These are phyloP conservation scores for Andrena fulva DNA, from an alignment of 2,888 invertebrate genomes.

Conservation along the genomic window DNA sequence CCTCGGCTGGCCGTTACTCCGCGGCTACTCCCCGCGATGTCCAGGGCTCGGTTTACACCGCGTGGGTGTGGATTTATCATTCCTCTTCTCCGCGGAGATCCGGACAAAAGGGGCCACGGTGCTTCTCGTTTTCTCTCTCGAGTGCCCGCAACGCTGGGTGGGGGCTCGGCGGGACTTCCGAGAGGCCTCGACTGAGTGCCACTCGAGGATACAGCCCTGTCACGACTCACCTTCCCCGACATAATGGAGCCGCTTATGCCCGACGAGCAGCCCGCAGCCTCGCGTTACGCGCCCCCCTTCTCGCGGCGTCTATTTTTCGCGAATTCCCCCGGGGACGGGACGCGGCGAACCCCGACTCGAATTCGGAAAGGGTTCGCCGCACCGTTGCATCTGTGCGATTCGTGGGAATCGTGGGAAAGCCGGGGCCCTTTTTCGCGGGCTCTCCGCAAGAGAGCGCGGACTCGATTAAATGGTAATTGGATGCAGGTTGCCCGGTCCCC, in stretches of 20 bases:
- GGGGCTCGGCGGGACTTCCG: constrained; percentile 4
- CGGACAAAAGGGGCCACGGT: constrained; percentile 63
- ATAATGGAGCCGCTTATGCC: constrained; percentile 61
- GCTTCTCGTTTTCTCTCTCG: constrained; percentile 16
- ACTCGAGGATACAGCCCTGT: constrained; percentile 62
- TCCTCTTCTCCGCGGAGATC: constrained; percentile 42
- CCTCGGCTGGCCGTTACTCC: constrained; percentile 23
- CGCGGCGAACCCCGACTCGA: constrained; percentile 40
- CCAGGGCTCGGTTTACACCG: constrained; percentile 69
- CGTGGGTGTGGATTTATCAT: constrained; percentile 75
- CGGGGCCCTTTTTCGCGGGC: background rate
- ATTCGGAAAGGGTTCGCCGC: constrained; percentile 57
- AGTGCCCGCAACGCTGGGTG: background rate
- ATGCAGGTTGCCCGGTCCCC: background rate
- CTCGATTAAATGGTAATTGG: constrained; percentile 13
- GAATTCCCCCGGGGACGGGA: constrained; percentile 64
- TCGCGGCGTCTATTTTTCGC: constrained; percentile 33
- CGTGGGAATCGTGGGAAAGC: constrained; percentile 66
- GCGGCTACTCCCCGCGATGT: constrained; percentile 42
- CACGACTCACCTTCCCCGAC: constrained; percentile 65
- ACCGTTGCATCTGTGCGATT: constrained; percentile 65
- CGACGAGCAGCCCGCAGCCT: constrained; percentile 38
- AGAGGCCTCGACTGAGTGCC: constrained; percentile 40
- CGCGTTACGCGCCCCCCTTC: constrained; percentile 54
- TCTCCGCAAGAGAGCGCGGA: constrained; percentile 4